phyloP scores from a whole-genome alignment of 2,888 invertebrate species.

The Keiferia lycopersicella region DNA sequence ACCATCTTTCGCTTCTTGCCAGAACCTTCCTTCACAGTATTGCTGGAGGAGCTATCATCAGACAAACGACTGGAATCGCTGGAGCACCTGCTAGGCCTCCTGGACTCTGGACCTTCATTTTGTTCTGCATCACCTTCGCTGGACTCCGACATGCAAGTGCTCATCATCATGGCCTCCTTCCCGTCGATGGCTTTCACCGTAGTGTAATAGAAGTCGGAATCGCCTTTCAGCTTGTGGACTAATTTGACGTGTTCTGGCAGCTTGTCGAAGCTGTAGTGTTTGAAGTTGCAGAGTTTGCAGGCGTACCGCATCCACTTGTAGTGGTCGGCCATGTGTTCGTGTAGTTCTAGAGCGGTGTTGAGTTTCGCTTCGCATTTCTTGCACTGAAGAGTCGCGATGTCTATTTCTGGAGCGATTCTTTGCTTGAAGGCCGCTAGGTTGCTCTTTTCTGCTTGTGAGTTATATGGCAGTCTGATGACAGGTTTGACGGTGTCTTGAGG shows the following conservation, averaged over 20 bases:
- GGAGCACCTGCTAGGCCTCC: constrained; percentile 69
- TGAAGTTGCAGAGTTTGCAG: constrained; percentile 87
- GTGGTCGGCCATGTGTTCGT: constrained; percentile 84
- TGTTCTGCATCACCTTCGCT: constrained; percentile 53
- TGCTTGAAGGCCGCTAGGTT: constrained; percentile 65
- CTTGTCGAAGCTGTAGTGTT: constrained; percentile 84
- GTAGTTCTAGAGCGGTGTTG: constrained; percentile 73
- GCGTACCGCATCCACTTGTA: constrained; percentile 88
- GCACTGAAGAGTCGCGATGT: constrained; percentile 69
- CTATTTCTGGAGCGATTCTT: constrained; percentile 64
- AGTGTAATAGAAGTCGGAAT: constrained; percentile 74
- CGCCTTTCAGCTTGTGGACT: constrained; percentile 82
- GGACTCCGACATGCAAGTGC: constrained; percentile 45
- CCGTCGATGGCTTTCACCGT: constrained; percentile 74
- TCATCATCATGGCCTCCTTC: constrained; percentile 49
- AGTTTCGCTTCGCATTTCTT: constrained; percentile 77
- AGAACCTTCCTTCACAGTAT: constrained; percentile 54
- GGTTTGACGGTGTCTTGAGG: constrained; percentile 35
- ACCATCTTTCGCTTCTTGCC: constrained; percentile 62
- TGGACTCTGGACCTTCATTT: constrained; percentile 62
- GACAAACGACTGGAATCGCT: constrained; percentile 73
- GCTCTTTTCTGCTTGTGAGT: constrained; percentile 64
- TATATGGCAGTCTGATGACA: constrained; percentile 55
- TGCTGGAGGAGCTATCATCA: constrained; percentile 72
- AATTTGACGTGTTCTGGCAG: constrained; percentile 84